Evolutionary conservation across 2,113 vertebrate species (phyloP).

Genomic region (Laterallus jamaicensis): DNA sequence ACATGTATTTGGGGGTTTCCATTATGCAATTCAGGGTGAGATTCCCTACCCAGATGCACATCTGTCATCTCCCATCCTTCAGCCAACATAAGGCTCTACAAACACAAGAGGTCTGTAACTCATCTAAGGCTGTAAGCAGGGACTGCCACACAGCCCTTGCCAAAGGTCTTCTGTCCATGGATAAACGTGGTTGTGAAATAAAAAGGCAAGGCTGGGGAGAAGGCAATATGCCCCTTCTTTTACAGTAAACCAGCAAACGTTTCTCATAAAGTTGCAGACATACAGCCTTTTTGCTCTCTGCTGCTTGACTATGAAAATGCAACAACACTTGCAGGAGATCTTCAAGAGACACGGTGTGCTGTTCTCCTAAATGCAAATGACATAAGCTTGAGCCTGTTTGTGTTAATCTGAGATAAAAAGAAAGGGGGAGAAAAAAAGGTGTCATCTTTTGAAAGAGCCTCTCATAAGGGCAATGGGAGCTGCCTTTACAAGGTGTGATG

Average conservation of each 20-base stretch:
- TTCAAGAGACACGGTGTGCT: neutral
- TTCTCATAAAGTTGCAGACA: neutral
- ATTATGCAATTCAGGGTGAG: neutral
- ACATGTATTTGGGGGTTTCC: neutral
- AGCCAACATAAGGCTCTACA: neutral
- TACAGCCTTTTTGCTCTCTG: neutral
- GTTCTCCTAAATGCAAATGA: neutral
- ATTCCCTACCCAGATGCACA: slow-evolving; percentile 1
- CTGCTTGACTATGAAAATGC: neutral
- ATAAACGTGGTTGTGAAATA: neutral
- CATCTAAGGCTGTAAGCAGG: neutral
- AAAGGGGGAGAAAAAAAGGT: neutral
- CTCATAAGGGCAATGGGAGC: neutral
- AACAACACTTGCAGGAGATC: neutral
- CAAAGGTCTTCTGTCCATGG: neutral
- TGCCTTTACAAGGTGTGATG: slow-evolving; percentile 40
- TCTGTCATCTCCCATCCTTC: neutral
- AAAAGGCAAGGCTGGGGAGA: neutral
- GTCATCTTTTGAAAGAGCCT: slow-evolving; percentile 26
- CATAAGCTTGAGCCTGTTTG: neutral
- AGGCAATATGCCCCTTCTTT: neutral
- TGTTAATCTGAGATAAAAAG: slow-evolving; percentile 19
- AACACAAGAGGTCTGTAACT: neutral
- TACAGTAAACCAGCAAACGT: neutral
- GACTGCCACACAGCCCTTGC: neutral